Percentiles rank a stretch among this genome's conserved stretches.
These are phyloP conservation scores for Trichoplusia ni DNA, from an alignment of 1,140 invertebrate genomes.

Conservation along the genomic window DNA sequence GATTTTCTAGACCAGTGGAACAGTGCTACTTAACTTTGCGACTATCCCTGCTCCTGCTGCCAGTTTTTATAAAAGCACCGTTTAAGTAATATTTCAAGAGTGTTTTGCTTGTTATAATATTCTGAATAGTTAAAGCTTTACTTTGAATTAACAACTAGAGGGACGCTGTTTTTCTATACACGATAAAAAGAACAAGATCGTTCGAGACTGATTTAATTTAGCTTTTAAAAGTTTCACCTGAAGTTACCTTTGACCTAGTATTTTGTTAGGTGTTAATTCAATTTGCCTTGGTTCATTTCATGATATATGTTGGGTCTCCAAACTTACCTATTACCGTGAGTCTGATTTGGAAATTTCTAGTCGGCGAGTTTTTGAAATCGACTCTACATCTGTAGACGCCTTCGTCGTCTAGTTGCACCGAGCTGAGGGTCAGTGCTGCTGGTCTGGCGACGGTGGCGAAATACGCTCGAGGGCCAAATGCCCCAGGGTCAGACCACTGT, in stretches of 20 bases:
- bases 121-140: background rate
- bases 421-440: constrained; percentile 89
- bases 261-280: constrained; percentile 10
- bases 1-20: constrained; percentile 13
- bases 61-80: background rate
- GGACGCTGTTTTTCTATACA: background rate
- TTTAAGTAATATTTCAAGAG: background rate
- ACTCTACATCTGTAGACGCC: constrained; percentile 93
- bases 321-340: constrained; percentile 94
- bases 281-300: background rate
- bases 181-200: background rate
- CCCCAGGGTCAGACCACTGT: constrained; percentile 89
- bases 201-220: constrained; percentile 9
- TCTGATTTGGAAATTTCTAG: constrained; percentile 94
- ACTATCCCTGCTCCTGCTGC: background rate
- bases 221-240: constrained; percentile 9
- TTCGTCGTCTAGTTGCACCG: constrained; percentile 91
- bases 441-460: constrained; percentile 89
- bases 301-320: background rate
- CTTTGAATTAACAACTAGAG: background rate
- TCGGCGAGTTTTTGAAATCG: constrained; percentile 94
- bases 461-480: constrained; percentile 89
- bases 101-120: background rate
- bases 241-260: constrained; percentile 8
- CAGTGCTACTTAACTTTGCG: background rate